phyloP scores from a whole-genome alignment of 1,140 invertebrate species.

The Eueides isabella region DNA sequence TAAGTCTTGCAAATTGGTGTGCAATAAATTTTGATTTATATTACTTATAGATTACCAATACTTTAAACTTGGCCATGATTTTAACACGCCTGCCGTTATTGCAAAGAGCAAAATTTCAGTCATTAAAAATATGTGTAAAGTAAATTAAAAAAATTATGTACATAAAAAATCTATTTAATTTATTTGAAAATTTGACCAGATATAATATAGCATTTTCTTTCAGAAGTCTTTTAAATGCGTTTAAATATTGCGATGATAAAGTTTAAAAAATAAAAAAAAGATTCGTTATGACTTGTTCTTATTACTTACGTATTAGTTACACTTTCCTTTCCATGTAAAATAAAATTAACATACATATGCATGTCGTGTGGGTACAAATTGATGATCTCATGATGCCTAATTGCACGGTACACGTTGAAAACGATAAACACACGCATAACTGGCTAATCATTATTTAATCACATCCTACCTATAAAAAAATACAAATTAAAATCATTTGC shows the following conservation, averaged over 20 bases:
- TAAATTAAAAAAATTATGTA: too few relatives aligned
- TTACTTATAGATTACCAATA: too few relatives aligned
- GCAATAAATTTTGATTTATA: not conserved
- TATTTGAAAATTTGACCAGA: too few relatives aligned
- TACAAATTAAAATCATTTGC: not conserved
- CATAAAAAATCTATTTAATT: too few relatives aligned
- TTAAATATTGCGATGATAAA: not conserved
- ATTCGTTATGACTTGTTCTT: not conserved
- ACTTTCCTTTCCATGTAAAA: not conserved
- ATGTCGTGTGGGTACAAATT: slow-evolving; percentile 8
- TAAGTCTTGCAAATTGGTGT: not conserved
- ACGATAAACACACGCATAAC: slow-evolving; percentile 13
- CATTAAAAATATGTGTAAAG: too few relatives aligned
- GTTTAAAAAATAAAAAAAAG: too few relatives aligned
- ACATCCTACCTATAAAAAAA: slow-evolving; percentile 20
- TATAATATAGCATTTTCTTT: too few relatives aligned
- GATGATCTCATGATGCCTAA: slow-evolving; percentile 12
- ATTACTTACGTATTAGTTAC: not conserved
- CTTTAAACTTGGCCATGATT: too few relatives aligned
- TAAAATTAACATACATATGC: not conserved
- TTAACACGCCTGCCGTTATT: too few relatives aligned
- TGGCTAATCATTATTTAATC: slow-evolving; percentile 14
- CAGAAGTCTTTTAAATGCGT: not conserved
- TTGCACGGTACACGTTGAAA: slow-evolving; percentile 16
- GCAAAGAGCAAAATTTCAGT: too few relatives aligned